These are phyloP conservation scores for Anadara kagoshimensis DNA, from an alignment of 1,140 invertebrate species.

Conservation along the genomic window DNA sequence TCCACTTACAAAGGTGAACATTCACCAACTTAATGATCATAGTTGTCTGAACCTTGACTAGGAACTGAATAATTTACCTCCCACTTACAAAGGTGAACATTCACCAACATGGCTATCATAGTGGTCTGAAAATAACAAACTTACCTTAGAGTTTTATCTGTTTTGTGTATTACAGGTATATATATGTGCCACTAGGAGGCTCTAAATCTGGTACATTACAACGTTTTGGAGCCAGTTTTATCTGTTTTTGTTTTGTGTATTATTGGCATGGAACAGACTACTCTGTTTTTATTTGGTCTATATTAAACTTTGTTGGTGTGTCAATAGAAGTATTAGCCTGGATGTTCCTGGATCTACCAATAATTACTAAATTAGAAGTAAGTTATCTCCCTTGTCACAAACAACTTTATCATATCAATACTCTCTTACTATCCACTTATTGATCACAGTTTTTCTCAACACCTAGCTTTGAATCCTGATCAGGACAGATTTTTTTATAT, in stretches of 20 bases:
- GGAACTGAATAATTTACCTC: too few species aligned
- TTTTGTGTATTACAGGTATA: slow-evolving; percentile 76
- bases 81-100: too few species aligned
- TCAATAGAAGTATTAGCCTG: slow-evolving; percentile 80
- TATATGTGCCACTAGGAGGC: slow-evolving; percentile 84
- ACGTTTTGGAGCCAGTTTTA: slow-evolving; percentile 83
- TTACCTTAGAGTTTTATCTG: neutral
- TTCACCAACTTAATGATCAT: too few species aligned
- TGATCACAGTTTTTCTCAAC: too few species aligned
- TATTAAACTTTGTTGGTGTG: slow-evolving; percentile 87
- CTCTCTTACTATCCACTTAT: too few species aligned
- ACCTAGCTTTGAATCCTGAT: too few species aligned
- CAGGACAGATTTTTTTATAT: too few species aligned
- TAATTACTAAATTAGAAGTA: slow-evolving; percentile 41
- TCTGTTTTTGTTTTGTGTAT: slow-evolving; percentile 90
- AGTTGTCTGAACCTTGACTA: too few species aligned
- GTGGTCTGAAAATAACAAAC: too few species aligned
- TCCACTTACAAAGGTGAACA: too few species aligned
- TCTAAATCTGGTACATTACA: slow-evolving; percentile 74
- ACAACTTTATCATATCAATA: neutral
- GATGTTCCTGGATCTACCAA: slow-evolving; percentile 19
- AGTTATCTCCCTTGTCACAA: neutral
- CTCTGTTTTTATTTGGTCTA: slow-evolving; percentile 88
- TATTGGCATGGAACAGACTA: slow-evolving; percentile 90
- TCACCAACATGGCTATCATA: too few species aligned